These are phyloP conservation scores for Fragum whitleyi DNA, from an alignment of 2,888 invertebrate genomes.

Conservation along the genomic window DNA sequence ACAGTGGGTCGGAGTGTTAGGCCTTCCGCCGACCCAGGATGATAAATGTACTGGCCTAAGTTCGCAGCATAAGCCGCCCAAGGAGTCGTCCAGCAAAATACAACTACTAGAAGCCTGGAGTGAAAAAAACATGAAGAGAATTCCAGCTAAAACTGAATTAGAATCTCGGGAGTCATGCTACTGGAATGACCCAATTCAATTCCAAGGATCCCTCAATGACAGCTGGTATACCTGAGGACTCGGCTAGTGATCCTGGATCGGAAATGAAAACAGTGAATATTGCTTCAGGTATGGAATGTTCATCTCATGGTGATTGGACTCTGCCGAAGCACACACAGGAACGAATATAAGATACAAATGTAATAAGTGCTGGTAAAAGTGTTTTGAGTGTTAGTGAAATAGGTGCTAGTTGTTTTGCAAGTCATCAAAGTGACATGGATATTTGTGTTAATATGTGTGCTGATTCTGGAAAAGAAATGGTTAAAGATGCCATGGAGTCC, in stretches of 20 bases:
- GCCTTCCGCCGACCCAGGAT: slow-evolving; percentile 10
- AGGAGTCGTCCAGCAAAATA: background rate
- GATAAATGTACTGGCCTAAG: slow-evolving; percentile 8
- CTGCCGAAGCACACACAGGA: background rate
- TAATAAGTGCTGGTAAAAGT: too few relatives aligned
- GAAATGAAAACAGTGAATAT: background rate
- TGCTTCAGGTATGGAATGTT: background rate
- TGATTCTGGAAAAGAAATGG: background rate
- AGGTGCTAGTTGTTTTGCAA: too few relatives aligned
- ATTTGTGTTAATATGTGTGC: background rate
- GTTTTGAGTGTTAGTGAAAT: too few relatives aligned
- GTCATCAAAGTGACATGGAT: too few relatives aligned
- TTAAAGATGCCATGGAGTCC: background rate
- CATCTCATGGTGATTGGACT: background rate
- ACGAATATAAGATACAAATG: too few relatives aligned
- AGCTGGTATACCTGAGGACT: background rate
- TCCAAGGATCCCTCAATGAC: background rate
- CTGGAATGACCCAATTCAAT: background rate
- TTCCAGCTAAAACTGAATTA: background rate
- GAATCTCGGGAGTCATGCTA: background rate
- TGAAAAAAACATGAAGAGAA: background rate
- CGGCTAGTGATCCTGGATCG: background rate
- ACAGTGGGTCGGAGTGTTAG: slow-evolving; percentile 13
- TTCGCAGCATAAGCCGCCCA: background rate
- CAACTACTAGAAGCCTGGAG: background rate